Percentiles rank a stretch among this genome's conserved stretches.
Evolutionary conservation across 35 echinoderm and acorn worm genomes (phyloP).

Genomic region (Patiria miniata): DNA sequence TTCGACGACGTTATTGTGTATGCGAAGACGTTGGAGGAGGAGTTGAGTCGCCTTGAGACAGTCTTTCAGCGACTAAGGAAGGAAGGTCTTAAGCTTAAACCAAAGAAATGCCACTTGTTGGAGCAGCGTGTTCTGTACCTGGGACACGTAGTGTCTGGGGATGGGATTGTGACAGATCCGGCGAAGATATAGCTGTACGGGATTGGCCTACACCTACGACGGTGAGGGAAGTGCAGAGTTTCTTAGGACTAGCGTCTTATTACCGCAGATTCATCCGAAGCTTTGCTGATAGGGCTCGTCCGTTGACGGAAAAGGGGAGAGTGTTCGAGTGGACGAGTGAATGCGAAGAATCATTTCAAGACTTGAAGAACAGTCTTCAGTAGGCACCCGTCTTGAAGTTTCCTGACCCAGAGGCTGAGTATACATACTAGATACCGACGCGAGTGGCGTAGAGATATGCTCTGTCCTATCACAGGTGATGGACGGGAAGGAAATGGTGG

Average conservation of each 20-base stretch:
- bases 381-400: too few relatives aligned
- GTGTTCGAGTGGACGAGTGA: too few relatives aligned
- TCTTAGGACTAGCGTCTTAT: conserved; percentile 60
- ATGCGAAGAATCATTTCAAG: too few relatives aligned
- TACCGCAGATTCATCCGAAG: conserved; percentile 48
- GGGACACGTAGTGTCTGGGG: conserved; percentile 39
- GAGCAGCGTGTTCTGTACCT: conserved; percentile 21
- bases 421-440: too few relatives aligned
- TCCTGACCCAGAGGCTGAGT: too few relatives aligned
- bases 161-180: conserved; percentile 40
- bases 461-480: too few relatives aligned
- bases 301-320: too few relatives aligned
- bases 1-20: conserved; percentile 40
- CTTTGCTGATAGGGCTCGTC: conserved; percentile 35
- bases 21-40: conserved; percentile 35
- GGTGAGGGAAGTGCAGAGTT: conserved; percentile 32
- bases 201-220: conserved; percentile 11
- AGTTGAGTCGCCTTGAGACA: neutral
- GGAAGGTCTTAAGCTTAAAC: conserved; percentile 33
- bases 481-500: too few relatives aligned
- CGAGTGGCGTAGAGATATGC: too few relatives aligned
- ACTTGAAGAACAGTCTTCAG: too few relatives aligned
- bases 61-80: conserved; percentile 35
- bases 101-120: conserved; percentile 41
- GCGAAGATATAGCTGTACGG: neutral